Percentiles rank a stretch among this genome's conserved stretches.
These are phyloP conservation scores for Tipula confusa DNA, from an alignment of 2,888 invertebrate species.

Conservation along the genomic window DNA sequence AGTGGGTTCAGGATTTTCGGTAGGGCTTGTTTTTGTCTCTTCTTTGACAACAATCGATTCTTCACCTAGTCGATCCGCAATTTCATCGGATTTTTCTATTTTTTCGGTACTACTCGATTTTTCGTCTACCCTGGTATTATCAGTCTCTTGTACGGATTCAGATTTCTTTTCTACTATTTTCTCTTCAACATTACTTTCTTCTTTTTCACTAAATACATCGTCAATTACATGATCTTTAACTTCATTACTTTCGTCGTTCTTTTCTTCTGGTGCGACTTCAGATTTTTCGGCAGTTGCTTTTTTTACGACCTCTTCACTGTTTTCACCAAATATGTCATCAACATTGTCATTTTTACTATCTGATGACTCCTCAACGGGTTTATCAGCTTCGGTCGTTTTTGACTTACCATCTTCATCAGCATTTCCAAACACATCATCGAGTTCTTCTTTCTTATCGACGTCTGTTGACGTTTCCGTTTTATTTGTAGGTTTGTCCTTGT, in stretches of 20 bases:
- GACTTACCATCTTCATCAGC: background rate
- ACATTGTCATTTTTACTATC: background rate
- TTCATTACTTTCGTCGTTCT: background rate
- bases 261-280: background rate
- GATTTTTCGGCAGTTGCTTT: background rate
- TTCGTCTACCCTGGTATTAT: constrained; percentile 35
- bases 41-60: constrained; percentile 36
- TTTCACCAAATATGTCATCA: constrained; percentile 31
- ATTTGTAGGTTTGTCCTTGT: constrained; percentile 33
- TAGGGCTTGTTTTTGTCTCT: constrained; percentile 32
- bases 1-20: background rate
- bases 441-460: constrained; percentile 26
- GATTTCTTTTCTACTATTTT: constrained; percentile 26
- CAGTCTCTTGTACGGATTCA: constrained; percentile 35
- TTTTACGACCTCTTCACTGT: background rate
- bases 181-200: constrained; percentile 33
- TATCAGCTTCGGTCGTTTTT: background rate
- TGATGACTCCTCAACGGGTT: background rate
- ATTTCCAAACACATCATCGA: constrained; percentile 31
- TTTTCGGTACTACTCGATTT: constrained; percentile 36
- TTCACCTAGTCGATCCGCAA: constrained; percentile 35
- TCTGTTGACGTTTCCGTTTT: constrained; percentile 25
- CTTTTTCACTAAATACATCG: constrained; percentile 31
- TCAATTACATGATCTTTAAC: background rate
- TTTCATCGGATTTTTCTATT: constrained; percentile 34